Evolutionary conservation across 2,113 vertebrate species (phyloP), one percentile per base, ranked within the genome.

Genomic region (Elephas maximus): DNA sequence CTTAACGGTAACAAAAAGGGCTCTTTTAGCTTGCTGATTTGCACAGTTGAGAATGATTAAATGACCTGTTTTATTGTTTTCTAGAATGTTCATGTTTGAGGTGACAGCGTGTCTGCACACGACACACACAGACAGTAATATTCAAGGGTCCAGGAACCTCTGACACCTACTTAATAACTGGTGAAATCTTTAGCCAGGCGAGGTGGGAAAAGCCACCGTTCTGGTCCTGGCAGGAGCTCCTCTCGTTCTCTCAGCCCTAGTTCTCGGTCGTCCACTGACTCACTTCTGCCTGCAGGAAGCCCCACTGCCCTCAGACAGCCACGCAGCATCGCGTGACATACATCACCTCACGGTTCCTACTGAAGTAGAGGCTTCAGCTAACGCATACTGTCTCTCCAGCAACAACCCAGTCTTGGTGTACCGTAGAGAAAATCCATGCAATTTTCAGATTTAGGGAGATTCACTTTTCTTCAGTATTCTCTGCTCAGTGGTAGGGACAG

Each of bases 321-420:
- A 4, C 37, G 24, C 18, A 37, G 67, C 51, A 45, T 6, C 20
- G 1, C 5, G 33, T 2, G 28, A n/a, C 0, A n/a, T 2, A 1
- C 5, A 1, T 2, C 15, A 2, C 28, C 67, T 77, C 51, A 30
- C 14, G 15, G 77, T 69, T 73, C 44, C 20, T 7, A 26, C 18
- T n/a, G 76, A 45, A 10, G 24, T 33, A 53, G 76, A 60, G 45
- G 10, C 37, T 80, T 45, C 53, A 17, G 1, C 63, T 60, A 14
- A 0, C 17, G 41, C 6, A 26, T 37, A 17, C 26, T 9, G 12
- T 11, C 44, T 41, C 37, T 51, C 41, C 74, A 8, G 48, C 23
- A 6, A 41, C n/a, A 67, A 45, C 7, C 5, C 65, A 1, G 21
- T 76, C 80, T 90, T 18, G 30, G 5, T 44, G 4, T 67, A 2